Evolutionary conservation across 2,113 vertebrate genomes (phyloP).

Genomic region (Dipodomys spectabilis): DNA sequence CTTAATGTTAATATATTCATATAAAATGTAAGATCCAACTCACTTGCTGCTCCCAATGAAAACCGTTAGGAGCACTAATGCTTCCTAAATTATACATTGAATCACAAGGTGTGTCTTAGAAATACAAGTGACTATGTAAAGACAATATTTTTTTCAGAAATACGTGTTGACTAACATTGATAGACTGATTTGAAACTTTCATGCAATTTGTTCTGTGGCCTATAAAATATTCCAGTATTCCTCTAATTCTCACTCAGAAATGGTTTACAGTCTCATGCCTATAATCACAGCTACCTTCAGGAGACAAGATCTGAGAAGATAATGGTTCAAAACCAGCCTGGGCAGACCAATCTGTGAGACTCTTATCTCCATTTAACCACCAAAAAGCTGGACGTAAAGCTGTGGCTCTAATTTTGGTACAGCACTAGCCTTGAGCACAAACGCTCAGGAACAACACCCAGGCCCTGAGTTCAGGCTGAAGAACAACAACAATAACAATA

Average conservation of each 20-base stretch:
- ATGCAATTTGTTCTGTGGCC: background rate
- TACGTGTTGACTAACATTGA: background rate
- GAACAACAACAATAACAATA: too few relatives aligned
- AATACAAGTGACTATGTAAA: background rate
- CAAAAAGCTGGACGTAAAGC: too few relatives aligned
- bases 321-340: too few relatives aligned
- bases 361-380: too few relatives aligned
- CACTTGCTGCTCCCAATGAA: background rate
- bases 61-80: background rate
- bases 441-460: too few relatives aligned
- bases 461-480: too few relatives aligned
- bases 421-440: too few relatives aligned
- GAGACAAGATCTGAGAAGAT: too few relatives aligned
- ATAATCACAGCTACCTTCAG: too few relatives aligned
- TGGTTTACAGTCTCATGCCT: background rate
- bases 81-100: background rate
- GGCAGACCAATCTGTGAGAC: too few relatives aligned
- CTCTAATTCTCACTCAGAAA: background rate
- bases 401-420: too few relatives aligned
- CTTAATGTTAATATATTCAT: background rate
- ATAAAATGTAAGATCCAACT: background rate
- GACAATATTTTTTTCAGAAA: background rate
- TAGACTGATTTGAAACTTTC: background rate
- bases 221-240: background rate
- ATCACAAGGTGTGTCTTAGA: background rate